Evolutionary conservation across 2,797 vertebrate species (phyloP).

Genomic region (Ptychobarbus kaznakovi): DNA sequence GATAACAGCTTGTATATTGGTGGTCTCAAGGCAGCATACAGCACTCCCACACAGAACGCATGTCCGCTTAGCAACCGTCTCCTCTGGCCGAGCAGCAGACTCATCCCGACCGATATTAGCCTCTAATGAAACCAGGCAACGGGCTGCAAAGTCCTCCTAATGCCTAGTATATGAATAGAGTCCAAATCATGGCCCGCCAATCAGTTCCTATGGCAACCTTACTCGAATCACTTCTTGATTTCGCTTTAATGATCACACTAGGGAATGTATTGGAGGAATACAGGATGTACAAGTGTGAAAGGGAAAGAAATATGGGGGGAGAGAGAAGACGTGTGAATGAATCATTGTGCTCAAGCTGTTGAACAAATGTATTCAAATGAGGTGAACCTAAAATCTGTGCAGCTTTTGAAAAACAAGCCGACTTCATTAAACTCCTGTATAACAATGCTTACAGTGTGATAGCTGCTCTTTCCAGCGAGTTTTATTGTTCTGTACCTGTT

Average conservation of each 20-base stretch:
- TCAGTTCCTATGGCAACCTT: conserved; percentile 61
- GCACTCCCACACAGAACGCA: conserved; percentile 32
- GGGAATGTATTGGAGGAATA: conserved; percentile 52
- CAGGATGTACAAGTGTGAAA: conserved; percentile 43
- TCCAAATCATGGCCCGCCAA: conserved; percentile 49
- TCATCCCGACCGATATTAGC: conserved; percentile 9
- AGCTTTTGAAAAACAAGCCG: conserved; percentile 33
- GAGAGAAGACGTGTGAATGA: conserved; percentile 45
- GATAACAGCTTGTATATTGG: conserved; percentile 31
- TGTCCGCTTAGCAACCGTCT: conserved; percentile 27
- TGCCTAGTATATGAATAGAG: conserved; percentile 37
- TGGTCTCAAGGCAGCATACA: conserved; percentile 7
- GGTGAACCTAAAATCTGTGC: not conserved
- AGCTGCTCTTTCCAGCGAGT: not conserved
- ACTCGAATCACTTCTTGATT: conserved; percentile 47
- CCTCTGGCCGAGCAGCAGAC: conserved; percentile 1
- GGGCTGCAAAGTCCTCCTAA: conserved; percentile 43
- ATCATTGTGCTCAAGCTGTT: conserved; percentile 53
- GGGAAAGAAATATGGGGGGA: conserved; percentile 2
- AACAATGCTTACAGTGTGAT: conserved; percentile 23
- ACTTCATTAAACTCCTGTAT: conserved; percentile 42
- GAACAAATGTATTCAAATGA: conserved; percentile 48
- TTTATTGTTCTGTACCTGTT: conserved; percentile 18
- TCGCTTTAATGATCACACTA: conserved; percentile 61
- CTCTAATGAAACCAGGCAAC: conserved; percentile 47